Evolutionary conservation across 2,113 vertebrate genomes (phyloP).

Genomic region (Rallus limicola): DNA sequence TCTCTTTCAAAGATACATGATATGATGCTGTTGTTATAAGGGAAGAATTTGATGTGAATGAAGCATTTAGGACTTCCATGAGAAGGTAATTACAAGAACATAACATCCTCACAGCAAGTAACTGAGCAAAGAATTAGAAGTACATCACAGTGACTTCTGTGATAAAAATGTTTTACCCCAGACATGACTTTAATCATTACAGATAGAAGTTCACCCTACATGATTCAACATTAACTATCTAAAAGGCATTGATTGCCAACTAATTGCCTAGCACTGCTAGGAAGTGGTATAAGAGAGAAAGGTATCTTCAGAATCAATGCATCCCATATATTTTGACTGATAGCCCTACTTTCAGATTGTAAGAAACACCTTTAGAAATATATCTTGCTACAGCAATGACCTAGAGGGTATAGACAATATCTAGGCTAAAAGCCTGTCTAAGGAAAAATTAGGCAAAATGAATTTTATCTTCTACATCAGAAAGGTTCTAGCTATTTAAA

Average conservation of each 20-base stretch:
- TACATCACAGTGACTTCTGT: background rate
- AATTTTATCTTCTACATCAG: background rate
- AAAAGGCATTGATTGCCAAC: background rate
- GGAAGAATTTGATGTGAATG: background rate
- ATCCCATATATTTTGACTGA: background rate
- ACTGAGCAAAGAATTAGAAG: background rate
- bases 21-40: background rate
- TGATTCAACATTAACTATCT: background rate
- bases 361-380: background rate
- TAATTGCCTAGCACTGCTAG: background rate
- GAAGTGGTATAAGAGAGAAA: background rate
- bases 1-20: background rate
- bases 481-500: background rate
- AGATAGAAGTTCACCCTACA: fast-evolving
- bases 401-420: background rate
- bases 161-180: background rate
- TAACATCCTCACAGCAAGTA: background rate
- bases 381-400: background rate
- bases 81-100: background rate
- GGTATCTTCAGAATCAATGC: background rate
- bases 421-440: background rate
- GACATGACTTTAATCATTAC: background rate
- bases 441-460: background rate
- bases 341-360: too few relatives aligned
- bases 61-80: background rate